Base-by-base conservation (phyloP, 2,113 vertebrate genomes). In the Phylloscopus trochiloides region DNA sequence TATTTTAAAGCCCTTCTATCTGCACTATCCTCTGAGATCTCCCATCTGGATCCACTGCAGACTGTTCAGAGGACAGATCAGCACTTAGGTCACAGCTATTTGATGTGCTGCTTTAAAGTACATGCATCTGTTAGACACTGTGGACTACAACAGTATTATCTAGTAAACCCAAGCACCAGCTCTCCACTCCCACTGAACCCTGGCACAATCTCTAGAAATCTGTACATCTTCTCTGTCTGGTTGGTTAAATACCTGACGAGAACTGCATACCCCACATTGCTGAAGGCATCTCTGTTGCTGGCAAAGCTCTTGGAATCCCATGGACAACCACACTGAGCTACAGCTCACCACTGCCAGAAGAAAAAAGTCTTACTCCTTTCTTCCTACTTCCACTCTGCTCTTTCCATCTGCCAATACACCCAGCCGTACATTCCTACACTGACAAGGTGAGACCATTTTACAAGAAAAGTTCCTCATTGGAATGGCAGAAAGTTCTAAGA, bases 121-220 rank as follows among this genome's bases (percentile, higher is more conserved):
- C 2, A 1, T 3, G 15, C 14, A 71, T 25, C 67, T 29, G 5
- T 61, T 38, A 18, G 8, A 18, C 24, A 40, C 28, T n/a, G 1
- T 2, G 17, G 20, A 18, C 34, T 36, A 52, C 12, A 76, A 36
- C 20, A 34, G 34, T 34, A 2, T 52, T 38, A 24, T 6, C 31
- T 2, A 47, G 26, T 36, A 68, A 63, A 65, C 18, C 29, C 45
- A 55, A 76, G n/a, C 24, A 72, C 3, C 54, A 55, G 31, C 32
- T 63, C 40, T 72, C 8, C 21, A 13, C 14, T 89, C 50, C 47
- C 68, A 50, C 7, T 31, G 63, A 66, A 45, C 14, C 18, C 43
- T 31, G 21, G 31, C 28, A 89, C 36, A 47, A 40, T 10, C 25
- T 81, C 73, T 31, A 40, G 38, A 43, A 65, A 74, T 10, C 19